Evolutionary conservation across 2,888 invertebrate species (phyloP).

Genomic region (Chaetogeoica ovagalla): DNA sequence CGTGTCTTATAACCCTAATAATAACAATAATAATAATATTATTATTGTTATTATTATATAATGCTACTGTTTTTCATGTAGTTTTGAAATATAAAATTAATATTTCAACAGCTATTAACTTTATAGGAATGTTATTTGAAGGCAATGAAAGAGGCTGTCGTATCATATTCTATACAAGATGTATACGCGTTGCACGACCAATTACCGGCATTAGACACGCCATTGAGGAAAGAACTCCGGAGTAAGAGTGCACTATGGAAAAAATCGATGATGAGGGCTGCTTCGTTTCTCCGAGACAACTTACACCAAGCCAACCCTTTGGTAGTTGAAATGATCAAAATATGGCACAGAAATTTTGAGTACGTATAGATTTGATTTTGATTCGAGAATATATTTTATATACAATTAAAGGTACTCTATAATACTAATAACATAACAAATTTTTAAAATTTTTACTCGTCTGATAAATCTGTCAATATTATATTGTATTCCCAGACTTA

Average conservation of each 20-base stretch:
- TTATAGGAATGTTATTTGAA: slow-evolving; percentile 48
- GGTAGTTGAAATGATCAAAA: slow-evolving; percentile 74
- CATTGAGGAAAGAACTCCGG: slow-evolving; percentile 39
- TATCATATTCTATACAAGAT: slow-evolving; percentile 31
- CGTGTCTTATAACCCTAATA: too few species aligned
- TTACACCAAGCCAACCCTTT: slow-evolving; percentile 80
- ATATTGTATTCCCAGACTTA: neutral
- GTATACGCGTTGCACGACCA: slow-evolving; percentile 2
- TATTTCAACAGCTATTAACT: neutral
- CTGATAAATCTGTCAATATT: neutral
- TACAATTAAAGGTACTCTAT: neutral
- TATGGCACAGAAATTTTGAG: slow-evolving; percentile 82
- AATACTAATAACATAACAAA: neutral
- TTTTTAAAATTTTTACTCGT: neutral
- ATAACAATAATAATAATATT: too few species aligned
- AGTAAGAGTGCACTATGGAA: slow-evolving; percentile 35
- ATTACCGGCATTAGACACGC: slow-evolving; percentile 31
- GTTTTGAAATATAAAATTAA: neutral
- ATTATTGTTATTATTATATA: too few species aligned
- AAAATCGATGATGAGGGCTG: slow-evolving; percentile 19
- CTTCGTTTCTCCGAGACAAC: slow-evolving; percentile 59
- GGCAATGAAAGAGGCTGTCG: slow-evolving; percentile 42
- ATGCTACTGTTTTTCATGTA: neutral
- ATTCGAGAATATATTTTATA: neutral
- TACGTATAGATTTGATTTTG: slow-evolving; percentile 59